These are phyloP conservation scores for Lochmaea capreae DNA, from an alignment of 2,888 invertebrate genomes.

Conservation along the genomic window DNA sequence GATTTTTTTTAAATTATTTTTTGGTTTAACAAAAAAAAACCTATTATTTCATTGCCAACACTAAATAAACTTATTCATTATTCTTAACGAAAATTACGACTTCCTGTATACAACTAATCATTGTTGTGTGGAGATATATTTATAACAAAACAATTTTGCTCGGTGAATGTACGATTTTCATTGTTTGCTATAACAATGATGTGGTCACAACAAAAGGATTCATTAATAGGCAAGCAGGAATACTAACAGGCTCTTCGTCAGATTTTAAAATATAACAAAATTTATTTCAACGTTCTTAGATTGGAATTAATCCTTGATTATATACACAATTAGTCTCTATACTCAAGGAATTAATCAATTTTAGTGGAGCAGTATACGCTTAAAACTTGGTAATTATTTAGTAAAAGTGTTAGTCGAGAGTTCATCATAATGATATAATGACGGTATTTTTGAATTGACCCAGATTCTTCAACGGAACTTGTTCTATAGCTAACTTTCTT, in stretches of 20 bases:
- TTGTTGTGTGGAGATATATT: neutral
- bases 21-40: too few species aligned
- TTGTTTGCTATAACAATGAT: conserved; percentile 44
- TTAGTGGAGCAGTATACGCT: too few species aligned
- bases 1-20: too few species aligned
- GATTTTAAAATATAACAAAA: too few species aligned
- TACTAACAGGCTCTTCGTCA: neutral
- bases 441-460: neutral
- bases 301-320: too few species aligned
- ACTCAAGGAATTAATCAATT: too few species aligned
- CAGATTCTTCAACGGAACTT: conserved; percentile 8
- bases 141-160: neutral
- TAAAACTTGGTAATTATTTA: neutral
- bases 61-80: too few species aligned
- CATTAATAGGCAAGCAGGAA: conserved; percentile 40
- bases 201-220: conserved; percentile 43
- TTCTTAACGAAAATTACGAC: too few species aligned
- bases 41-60: too few species aligned
- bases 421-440: neutral
- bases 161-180: conserved; percentile 3
- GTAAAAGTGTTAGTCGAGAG: conserved; percentile 5
- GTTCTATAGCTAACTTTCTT: conserved; percentile 9
- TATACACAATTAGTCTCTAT: too few species aligned
- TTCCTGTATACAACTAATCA: too few species aligned
- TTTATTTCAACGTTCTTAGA: too few species aligned